These are phyloP conservation scores for Cybosia mesomella DNA, from an alignment of 2,888 invertebrate genomes.

Conservation along the genomic window DNA sequence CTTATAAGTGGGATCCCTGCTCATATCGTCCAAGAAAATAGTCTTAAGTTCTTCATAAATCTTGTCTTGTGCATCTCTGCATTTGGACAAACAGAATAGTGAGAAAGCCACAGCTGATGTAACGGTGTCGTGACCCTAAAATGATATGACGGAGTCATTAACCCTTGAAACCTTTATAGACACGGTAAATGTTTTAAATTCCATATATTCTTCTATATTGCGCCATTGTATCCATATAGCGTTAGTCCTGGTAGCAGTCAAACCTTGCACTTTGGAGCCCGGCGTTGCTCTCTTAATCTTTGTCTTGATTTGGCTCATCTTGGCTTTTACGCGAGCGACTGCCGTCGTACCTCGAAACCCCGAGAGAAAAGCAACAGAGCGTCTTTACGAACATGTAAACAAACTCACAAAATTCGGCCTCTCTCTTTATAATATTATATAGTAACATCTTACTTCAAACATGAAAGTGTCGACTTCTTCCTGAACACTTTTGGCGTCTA, in stretches of 20 bases:
- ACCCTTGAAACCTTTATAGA: background rate
- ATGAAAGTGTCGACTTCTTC: slow-evolving; percentile 92
- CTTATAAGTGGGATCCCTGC: slow-evolving; percentile 71
- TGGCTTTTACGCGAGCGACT: too few relatives aligned
- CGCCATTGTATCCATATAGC: too few relatives aligned
- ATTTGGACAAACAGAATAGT: slow-evolving; percentile 81
- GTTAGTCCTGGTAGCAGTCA: too few relatives aligned
- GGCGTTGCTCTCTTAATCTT: too few relatives aligned
- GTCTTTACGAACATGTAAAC: too few relatives aligned
- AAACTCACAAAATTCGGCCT: too few relatives aligned
- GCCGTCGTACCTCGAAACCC: too few relatives aligned
- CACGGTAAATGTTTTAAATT: background rate
- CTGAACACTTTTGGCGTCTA: slow-evolving; percentile 87
- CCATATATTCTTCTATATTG: too few relatives aligned
- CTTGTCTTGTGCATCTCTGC: slow-evolving; percentile 83
- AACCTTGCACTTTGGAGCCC: too few relatives aligned
- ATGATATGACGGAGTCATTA: background rate
- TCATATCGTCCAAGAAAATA: slow-evolving; percentile 73
- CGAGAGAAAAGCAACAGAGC: too few relatives aligned
- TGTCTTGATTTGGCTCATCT: too few relatives aligned
- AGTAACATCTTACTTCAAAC: slow-evolving; percentile 87
- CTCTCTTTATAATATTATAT: too few relatives aligned
- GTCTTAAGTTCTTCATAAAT: slow-evolving; percentile 78
- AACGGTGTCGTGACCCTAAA: slow-evolving; percentile 87
- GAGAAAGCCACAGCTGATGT: slow-evolving; percentile 85